phyloP scores from a whole-genome alignment of 1,140 invertebrate species.

The Bombus terrestris region DNA sequence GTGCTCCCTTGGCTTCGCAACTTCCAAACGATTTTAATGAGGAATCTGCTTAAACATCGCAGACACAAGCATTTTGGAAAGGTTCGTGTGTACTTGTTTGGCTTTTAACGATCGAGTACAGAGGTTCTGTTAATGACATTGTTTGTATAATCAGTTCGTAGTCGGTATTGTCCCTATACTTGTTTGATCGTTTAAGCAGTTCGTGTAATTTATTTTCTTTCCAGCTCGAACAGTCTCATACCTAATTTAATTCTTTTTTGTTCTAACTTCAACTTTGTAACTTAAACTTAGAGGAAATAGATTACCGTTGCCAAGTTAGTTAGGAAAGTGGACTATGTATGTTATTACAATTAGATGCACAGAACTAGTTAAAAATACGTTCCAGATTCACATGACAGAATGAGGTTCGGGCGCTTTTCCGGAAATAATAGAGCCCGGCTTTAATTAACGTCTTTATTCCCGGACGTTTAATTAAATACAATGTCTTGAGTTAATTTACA shows the following conservation, averaged over 20 bases:
- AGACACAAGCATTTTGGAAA: neutral
- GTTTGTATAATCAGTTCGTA: neutral
- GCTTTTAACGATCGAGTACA: neutral
- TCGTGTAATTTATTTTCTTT: no score
- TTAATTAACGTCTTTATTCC: constrained; percentile 39
- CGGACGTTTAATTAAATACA: constrained; percentile 40
- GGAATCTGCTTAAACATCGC: neutral
- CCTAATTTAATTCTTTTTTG: no score
- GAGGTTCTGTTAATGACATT: neutral
- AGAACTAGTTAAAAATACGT: neutral
- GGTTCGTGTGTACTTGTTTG: neutral
- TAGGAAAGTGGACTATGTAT: neutral
- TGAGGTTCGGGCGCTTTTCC: neutral
- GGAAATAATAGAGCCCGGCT: constrained; percentile 21
- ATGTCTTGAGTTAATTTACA: constrained; percentile 29
- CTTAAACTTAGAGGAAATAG: no score
- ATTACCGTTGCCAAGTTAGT: no score
- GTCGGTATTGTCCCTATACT: no score
- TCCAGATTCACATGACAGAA: neutral
- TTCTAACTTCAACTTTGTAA: no score
- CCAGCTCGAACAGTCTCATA: no score
- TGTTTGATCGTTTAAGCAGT: no score
- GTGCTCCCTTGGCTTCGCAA: no score
- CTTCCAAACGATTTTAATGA: neutral
- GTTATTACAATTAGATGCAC: neutral